These are phyloP conservation scores for Hetaerina titia DNA, from an alignment of 2,888 invertebrate species.

Conservation along the genomic window DNA sequence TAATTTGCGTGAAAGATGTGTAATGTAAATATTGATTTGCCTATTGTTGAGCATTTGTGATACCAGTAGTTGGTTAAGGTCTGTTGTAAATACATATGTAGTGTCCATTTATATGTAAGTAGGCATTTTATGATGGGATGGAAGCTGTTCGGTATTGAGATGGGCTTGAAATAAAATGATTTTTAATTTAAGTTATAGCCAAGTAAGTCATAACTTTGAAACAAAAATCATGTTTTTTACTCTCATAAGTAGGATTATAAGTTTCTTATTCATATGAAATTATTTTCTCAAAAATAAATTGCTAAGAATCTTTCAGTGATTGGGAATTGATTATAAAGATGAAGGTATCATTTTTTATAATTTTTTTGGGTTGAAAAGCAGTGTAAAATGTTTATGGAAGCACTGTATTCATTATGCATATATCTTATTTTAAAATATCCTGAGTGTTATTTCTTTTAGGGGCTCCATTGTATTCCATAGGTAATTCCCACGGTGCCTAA, in stretches of 20 bases:
- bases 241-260: neutral
- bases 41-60: constrained; percentile 41
- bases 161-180: neutral
- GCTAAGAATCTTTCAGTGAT: neutral
- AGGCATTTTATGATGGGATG: neutral
- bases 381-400: no score
- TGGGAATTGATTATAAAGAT: neutral
- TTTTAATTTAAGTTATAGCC: neutral
- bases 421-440: neutral
- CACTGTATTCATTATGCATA: neutral
- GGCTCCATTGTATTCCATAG: neutral
- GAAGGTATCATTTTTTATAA: no score
- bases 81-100: neutral
- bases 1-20: neutral
- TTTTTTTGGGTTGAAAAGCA: no score
- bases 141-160: neutral
- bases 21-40: constrained; percentile 5
- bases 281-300: neutral
- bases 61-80: neutral
- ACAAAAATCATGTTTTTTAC: neutral
- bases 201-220: neutral
- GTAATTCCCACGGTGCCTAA: neutral
- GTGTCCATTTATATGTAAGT: neutral
- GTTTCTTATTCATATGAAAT: neutral
- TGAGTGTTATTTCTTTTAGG: neutral